Evolutionary conservation across 2,797 vertebrate species (phyloP), one percentile per base, ranked within the genome.

Genomic region (Clarias pachynema): DNA sequence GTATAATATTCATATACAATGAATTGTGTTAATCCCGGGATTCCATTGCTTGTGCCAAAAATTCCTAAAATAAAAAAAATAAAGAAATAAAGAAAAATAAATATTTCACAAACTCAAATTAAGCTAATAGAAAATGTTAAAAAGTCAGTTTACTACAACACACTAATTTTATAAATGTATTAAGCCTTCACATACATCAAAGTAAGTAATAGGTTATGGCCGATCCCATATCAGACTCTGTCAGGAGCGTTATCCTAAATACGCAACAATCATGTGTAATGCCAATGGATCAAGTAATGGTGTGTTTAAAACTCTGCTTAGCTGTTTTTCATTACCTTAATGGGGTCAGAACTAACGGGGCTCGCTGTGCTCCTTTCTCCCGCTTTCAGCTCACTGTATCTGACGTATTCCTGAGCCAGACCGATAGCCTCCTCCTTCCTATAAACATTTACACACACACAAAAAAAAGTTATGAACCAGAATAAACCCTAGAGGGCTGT

Each of bases 401-500:
- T 95, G 81, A 95, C 88, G 89, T 94, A 97, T 26, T 97, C 97
- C 2, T 49, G 83, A 82, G 96, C 88, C n/a, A 99, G 89, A 14
- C 92, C 90, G 22, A 93, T 91, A 0, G 97, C 97, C 70, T 97
- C 97, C 1, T 96, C 95, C 29, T 93, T 89, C 89, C 97, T 99
- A 29, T 56, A 24, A 79, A 24, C 20, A 56, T 29, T 18, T 16
- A 66, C 12, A 14, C n/a, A 14, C n/a, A 63, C 60, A 63, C 6
- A 40, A 14, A 26, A 74, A 59, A 18, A 31, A 1, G 4, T 18
- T 5, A 26, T 56, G 22, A 57, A 1, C 4, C 16, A 56, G n/a
- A 75, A 57, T 29, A 56, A 20, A 29, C 12, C 49, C 53, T 7
- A 20, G 22, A 0, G 1, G 6, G 6, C 16, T 37, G 20, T 44